Percentiles rank a stretch among this genome's conserved stretches.
Evolutionary conservation across 2,888 invertebrate genomes (phyloP).

Genomic region (Panopea generosa): DNA sequence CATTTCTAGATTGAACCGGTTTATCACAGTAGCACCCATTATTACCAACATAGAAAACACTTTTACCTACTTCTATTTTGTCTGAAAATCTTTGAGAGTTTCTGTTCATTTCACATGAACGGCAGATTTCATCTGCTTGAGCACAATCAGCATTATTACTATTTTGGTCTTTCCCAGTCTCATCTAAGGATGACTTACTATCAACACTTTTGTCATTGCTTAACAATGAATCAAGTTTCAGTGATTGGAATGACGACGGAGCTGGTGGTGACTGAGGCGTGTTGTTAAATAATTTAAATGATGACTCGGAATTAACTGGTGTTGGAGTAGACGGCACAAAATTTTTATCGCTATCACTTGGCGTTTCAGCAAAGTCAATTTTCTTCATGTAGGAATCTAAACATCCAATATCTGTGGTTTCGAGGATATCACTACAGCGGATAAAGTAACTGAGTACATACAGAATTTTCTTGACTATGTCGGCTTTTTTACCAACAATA

Average conservation of each 20-base stretch:
- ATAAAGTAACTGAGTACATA: constrained; percentile 94
- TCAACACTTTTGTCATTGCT: constrained; percentile 1
- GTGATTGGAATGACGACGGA: constrained; percentile 17
- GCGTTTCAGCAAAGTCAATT: constrained; percentile 66
- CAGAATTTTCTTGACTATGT: constrained; percentile 90
- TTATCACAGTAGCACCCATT: constrained; percentile 42
- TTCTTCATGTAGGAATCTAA: constrained; percentile 68
- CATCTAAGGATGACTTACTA: background rate
- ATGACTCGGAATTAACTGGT: constrained; percentile 25
- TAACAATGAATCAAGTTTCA: constrained; percentile 48
- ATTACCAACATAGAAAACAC: constrained; percentile 54
- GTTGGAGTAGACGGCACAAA: constrained; percentile 37
- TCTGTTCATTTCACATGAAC: constrained; percentile 32
- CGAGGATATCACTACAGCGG: constrained; percentile 90
- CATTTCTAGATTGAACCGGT: background rate
- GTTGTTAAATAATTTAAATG: background rate
- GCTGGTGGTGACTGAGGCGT: background rate
- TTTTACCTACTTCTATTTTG: constrained; percentile 45
- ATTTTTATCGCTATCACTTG: constrained; percentile 66
- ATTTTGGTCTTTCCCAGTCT: constrained; percentile 25
- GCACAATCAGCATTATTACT: constrained; percentile 16
- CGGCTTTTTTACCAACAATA: constrained; percentile 89
- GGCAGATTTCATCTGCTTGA: too few species aligned
- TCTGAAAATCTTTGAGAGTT: constrained; percentile 1
- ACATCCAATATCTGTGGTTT: constrained; percentile 79